Base-by-base conservation (phyloP, 2,888 invertebrate genomes). In the Caenorhabditis sp. region DNA sequence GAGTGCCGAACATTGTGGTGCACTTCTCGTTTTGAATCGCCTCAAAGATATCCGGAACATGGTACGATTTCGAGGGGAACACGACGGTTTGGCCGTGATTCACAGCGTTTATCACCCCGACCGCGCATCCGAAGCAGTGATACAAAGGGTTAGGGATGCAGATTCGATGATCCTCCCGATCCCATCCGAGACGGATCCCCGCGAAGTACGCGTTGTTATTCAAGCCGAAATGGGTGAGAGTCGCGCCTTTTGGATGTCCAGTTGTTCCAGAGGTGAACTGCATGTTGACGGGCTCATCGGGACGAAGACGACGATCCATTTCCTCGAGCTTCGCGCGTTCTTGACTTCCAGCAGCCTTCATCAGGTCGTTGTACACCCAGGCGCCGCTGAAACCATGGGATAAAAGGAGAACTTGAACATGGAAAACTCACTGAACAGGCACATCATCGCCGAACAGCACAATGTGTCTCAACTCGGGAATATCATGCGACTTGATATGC, bases 121-220 rank as follows among this genome's bases (percentile, higher is more conserved):
- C 92, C 0, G 94, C 93, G 72, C 95, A 94, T 0, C 96, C 96
- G 91, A 94, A 96, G 24, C 95, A 95, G 92, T 97, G 96, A 91
- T 87, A 90, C 11, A 90, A 86, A 11, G 90, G 90, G 58, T 87
- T 88, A 1, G 88, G 88, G 24, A 89, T 84, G 79, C 89, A 89
- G 74, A 90, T 85, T 15, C 79, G 76, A 35, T 82, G 80, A 18
- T 83, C 72, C 78, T 86, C 82, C 15, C 78, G 44, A 60, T 88
- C 78, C 83, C 93, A 93, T 15, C 92, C 92, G 22, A 93, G 84
- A 28, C 93, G 89, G 44, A 90, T 92, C 0, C 94, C 95, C 72
- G 94, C 93, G 87, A 94, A 94, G 88, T 94, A 94, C 8, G 95
- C 94, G 92, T 96, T 96, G 92, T 96, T 96, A 1, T 95, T 93